Percentiles rank a stretch among this genome's conserved stretches.
Conservation (phyloP, 2,888 invertebrate genomes). For the Mayetiola destructor region DNA sequence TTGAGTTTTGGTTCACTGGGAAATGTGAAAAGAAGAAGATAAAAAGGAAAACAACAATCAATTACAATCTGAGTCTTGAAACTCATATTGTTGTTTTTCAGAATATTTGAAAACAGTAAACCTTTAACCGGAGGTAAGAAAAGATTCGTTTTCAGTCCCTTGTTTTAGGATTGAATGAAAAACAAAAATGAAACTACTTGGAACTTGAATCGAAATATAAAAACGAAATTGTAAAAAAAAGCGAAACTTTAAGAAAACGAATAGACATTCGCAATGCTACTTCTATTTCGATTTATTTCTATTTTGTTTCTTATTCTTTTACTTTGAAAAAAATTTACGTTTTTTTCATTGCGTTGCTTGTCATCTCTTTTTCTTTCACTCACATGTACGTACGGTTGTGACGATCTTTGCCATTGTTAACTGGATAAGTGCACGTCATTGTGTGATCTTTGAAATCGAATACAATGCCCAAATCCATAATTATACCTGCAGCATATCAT, state of each 20-base stretch:
- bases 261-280: neutral
- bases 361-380: neutral
- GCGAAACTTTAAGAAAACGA: neutral
- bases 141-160: neutral
- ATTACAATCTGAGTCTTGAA: too few relatives aligned
- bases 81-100: neutral
- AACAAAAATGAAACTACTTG: neutral
- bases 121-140: constrained; percentile 6
- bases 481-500: neutral
- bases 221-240: neutral
- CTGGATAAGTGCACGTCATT: constrained; percentile 8
- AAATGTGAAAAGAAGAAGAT: too few relatives aligned
- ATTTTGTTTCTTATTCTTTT: neutral
- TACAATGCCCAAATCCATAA: constrained; percentile 4
- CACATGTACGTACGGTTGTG: neutral
- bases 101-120: constrained; percentile 6
- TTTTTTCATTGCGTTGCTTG: constrained; percentile 7
- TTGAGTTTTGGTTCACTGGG: too few relatives aligned
- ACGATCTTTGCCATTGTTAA: neutral
- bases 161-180: neutral
- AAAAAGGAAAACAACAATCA: too few relatives aligned
- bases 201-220: neutral
- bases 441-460: neutral
- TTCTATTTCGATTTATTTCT: neutral
- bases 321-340: neutral